phyloP scores from a whole-genome alignment of 2,888 invertebrate species.

The Leptinotarsa haldemani region DNA sequence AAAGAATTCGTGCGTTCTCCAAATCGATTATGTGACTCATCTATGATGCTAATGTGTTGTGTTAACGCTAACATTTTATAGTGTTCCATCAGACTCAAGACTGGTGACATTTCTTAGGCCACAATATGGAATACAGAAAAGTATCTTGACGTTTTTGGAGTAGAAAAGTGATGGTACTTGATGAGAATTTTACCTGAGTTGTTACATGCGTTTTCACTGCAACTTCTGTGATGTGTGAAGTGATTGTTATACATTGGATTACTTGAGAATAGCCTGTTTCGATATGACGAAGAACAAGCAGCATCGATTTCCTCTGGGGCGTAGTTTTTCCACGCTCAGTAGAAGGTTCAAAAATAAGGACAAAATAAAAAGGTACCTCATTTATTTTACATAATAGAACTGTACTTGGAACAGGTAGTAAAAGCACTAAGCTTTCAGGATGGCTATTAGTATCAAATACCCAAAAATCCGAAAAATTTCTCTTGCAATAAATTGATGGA shows the following conservation, averaged over 20 bases:
- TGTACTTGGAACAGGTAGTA: too few relatives aligned
- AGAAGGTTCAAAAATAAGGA: slow-evolving; percentile 67
- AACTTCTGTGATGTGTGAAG: slow-evolving; percentile 6
- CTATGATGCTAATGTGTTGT: not conserved
- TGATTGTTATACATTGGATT: slow-evolving; percentile 11
- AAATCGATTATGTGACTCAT: slow-evolving; percentile 33
- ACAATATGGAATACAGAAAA: not conserved
- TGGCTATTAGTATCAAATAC: too few relatives aligned
- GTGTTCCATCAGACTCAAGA: not conserved
- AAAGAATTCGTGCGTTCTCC: slow-evolving; percentile 30
- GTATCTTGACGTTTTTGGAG: not conserved
- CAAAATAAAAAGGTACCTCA: slow-evolving; percentile 67
- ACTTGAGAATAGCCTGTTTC: slow-evolving; percentile 29
- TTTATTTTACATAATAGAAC: not conserved
- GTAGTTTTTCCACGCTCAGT: slow-evolving; percentile 68
- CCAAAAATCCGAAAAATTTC: too few relatives aligned
- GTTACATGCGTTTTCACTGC: not conserved
- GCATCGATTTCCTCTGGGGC: slow-evolving; percentile 67
- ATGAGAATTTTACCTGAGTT: not conserved
- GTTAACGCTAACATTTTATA: slow-evolving; percentile 2
- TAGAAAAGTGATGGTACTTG: not conserved
- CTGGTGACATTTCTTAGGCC: not conserved
- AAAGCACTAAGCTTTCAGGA: too few relatives aligned
- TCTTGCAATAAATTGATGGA: too few relatives aligned
- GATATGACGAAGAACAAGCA: slow-evolving; percentile 67